Evolutionary conservation across 2,113 vertebrate genomes (phyloP).

Genomic region (Pachyramphus minor): DNA sequence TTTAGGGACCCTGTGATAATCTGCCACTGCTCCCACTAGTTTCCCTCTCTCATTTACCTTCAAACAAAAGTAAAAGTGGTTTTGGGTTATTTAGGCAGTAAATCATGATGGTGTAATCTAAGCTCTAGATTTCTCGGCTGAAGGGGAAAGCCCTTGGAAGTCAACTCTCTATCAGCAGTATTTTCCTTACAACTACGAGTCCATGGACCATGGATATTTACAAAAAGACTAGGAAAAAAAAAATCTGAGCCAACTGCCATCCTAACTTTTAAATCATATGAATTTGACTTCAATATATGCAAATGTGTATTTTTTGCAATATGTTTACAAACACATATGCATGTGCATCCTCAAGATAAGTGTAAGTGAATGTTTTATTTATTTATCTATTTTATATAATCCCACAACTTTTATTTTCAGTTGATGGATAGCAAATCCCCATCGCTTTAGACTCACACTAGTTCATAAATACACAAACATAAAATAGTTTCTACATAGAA

Average conservation of each 20-base stretch:
- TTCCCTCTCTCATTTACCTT: not conserved
- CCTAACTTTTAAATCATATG: not conserved
- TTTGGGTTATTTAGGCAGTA: not conserved
- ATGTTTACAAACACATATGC: not conserved
- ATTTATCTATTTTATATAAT: not conserved
- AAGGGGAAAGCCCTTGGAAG: not conserved
- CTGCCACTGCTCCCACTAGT: not conserved
- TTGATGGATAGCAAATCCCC: not conserved
- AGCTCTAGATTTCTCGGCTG: not conserved
- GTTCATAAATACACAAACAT: not conserved
- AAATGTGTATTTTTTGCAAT: not conserved
- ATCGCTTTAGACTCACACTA: not conserved
- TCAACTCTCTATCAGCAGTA: fast-evolving
- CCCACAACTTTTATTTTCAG: not conserved
- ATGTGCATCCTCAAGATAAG: not conserved
- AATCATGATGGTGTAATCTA: fast-evolving
- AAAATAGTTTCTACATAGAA: not conserved
- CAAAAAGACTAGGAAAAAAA: not conserved
- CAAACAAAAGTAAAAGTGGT: not conserved
- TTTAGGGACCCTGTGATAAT: not conserved
- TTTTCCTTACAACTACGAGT: not conserved
- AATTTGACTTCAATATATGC: not conserved
- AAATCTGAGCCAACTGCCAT: not conserved
- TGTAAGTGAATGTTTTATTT: not conserved
- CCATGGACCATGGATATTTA: not conserved